Percentiles rank a stretch among this genome's conserved stretches.
Evolutionary conservation across 2,113 vertebrate species (phyloP).

Genomic region (Bos javanicus): DNA sequence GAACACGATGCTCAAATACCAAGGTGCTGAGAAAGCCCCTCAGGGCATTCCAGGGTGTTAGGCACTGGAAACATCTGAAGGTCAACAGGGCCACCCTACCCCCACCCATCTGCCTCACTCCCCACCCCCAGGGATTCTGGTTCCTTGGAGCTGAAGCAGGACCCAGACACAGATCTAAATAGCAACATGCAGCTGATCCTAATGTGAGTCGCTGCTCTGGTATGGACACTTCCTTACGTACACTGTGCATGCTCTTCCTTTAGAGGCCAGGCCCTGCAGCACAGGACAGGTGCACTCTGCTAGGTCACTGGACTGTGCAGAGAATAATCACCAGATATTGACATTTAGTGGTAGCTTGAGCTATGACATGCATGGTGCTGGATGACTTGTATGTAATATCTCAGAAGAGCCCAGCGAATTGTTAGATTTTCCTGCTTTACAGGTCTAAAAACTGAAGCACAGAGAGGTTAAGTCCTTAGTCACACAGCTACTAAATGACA

Average conservation of each 20-base stretch:
- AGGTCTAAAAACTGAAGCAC: neutral
- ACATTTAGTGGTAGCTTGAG: too few relatives aligned
- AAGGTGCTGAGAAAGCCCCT: neutral
- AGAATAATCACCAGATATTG: neutral
- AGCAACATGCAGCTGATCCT: too few relatives aligned
- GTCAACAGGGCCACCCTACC: too few relatives aligned
- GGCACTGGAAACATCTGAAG: too few relatives aligned
- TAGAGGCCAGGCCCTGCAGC: rapidly evolving
- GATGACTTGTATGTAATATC: too few relatives aligned
- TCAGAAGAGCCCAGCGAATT: neutral
- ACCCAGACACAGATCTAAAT: too few relatives aligned
- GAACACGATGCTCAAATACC: rapidly evolving
- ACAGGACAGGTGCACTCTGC: neutral
- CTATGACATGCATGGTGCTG: rapidly evolving
- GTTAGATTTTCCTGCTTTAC: neutral
- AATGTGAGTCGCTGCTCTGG: neutral
- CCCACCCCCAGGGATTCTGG: too few relatives aligned
- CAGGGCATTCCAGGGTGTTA: too few relatives aligned
- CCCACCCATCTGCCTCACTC: too few relatives aligned
- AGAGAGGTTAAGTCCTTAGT: neutral
- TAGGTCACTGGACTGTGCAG: neutral
- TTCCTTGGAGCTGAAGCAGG: too few relatives aligned
- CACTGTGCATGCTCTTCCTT: rapidly evolving
- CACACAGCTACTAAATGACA: neutral
- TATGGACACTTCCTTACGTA: neutral